A percentile compares a stretch with the other conserved stretches of the same genome.
Conservation (phyloP, 2,888 invertebrate species). For the Hydrotaea cyrtoneurina region DNA sequence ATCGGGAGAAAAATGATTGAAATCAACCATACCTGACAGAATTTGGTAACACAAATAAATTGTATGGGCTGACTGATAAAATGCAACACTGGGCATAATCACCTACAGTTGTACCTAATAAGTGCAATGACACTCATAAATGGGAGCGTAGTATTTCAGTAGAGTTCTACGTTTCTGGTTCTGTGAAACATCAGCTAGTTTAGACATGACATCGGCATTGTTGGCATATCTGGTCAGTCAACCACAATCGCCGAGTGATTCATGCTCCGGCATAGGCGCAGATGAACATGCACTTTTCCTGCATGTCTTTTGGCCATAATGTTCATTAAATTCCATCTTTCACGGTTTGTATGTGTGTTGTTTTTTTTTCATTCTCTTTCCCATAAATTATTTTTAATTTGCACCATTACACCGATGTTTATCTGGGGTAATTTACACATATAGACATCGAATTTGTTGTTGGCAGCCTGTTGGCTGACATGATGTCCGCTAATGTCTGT, state of each 20-base stretch:
- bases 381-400: conserved; percentile 26
- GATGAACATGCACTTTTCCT: not conserved
- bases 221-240: not conserved
- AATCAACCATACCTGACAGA: too few relatives aligned
- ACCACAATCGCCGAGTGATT: not conserved
- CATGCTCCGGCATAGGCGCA: not conserved
- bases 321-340: too few relatives aligned
- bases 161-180: too few relatives aligned
- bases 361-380: not conserved
- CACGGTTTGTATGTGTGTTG: not conserved
- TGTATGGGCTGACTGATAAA: too few relatives aligned
- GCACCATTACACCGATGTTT: conserved; percentile 22
- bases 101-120: too few relatives aligned
- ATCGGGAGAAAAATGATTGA: too few relatives aligned
- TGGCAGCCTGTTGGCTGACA: conserved; percentile 23
- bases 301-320: conserved; percentile 14
- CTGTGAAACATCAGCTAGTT: not conserved
- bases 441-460: conserved; percentile 45
- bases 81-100: too few relatives aligned
- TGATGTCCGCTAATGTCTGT: conserved; percentile 22
- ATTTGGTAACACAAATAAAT: too few relatives aligned
- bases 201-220: not conserved
- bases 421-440: conserved; percentile 55
- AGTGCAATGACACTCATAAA: too few relatives aligned
- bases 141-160: too few relatives aligned